Evolutionary conservation across 1,140 invertebrate species (phyloP).

Genomic region (Aricia agestis): DNA sequence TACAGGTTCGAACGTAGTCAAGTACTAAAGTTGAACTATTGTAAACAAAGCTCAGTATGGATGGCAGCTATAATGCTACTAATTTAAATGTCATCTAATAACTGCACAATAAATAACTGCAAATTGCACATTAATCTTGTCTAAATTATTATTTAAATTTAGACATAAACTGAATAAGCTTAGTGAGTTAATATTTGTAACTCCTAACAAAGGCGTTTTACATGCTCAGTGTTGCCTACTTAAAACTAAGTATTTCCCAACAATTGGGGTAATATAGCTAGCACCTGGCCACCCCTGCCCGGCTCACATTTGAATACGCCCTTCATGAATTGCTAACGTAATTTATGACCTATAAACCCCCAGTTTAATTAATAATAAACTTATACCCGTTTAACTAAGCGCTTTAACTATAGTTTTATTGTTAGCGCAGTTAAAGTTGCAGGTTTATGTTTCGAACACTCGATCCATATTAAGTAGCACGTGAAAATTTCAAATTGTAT

Average conservation of each 20-base stretch:
- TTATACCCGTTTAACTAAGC: not conserved
- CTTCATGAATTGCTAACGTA: not conserved
- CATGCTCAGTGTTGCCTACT: not conserved
- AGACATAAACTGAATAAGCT: too few relatives aligned
- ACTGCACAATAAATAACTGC: too few relatives aligned
- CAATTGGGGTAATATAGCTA: not conserved
- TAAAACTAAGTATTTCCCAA: slow-evolving; percentile 22
- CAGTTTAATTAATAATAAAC: not conserved
- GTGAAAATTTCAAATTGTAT: not conserved
- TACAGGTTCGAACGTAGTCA: too few relatives aligned
- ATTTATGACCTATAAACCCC: not conserved
- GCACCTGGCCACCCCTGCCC: not conserved
- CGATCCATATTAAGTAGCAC: not conserved
- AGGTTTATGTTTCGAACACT: not conserved
- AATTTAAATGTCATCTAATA: too few relatives aligned
- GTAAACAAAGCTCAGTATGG: too few relatives aligned
- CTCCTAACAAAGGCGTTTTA: not conserved
- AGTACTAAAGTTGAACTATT: too few relatives aligned
- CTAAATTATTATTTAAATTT: too few relatives aligned
- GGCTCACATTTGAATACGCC: not conserved
- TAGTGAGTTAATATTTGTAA: not conserved
- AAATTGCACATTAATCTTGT: too few relatives aligned
- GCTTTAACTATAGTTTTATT: not conserved
- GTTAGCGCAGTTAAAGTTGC: not conserved
- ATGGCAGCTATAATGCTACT: too few relatives aligned